Evolutionary conservation across 2,113 vertebrate species (phyloP).

Genomic region (Coptodon rendalli): DNA sequence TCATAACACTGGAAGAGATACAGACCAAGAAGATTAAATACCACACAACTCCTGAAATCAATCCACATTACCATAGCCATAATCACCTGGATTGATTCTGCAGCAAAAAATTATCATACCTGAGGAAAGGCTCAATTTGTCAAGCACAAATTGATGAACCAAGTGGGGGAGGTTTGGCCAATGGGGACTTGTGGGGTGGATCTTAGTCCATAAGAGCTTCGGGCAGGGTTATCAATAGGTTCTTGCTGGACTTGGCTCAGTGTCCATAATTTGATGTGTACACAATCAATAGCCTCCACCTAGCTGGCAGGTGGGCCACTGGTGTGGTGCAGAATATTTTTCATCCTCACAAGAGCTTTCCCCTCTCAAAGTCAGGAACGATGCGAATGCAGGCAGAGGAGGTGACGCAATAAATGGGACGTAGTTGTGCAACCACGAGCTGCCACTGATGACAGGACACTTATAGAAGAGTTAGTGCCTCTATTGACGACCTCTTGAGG

Average conservation of each 20-base stretch:
- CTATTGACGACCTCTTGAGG: background rate
- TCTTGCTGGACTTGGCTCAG: slow-evolving; percentile 9
- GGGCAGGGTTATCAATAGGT: slow-evolving; percentile 42
- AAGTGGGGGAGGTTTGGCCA: background rate
- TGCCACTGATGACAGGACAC: slow-evolving; percentile 29
- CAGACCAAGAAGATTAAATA: slow-evolving; percentile 33
- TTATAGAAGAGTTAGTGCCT: slow-evolving; percentile 19
- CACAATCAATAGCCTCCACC: slow-evolving; percentile 41
- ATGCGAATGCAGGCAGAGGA: background rate
- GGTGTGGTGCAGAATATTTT: slow-evolving; percentile 2
- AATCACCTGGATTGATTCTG: slow-evolving; percentile 55
- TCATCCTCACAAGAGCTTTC: background rate
- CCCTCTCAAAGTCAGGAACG: background rate
- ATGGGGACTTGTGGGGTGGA: slow-evolving; percentile 17
- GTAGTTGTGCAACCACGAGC: background rate
- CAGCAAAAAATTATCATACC: slow-evolving; percentile 49
- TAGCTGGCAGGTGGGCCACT: background rate
- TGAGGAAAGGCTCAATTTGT: slow-evolving; percentile 47
- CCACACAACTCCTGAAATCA: slow-evolving; percentile 22
- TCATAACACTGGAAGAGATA: background rate
- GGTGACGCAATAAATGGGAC: background rate
- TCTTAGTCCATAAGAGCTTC: slow-evolving; percentile 35
- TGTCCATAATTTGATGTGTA: slow-evolving; percentile 46
- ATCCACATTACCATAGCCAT: slow-evolving; percentile 55
- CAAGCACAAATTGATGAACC: slow-evolving; percentile 37